Evolutionary conservation across 2,797 vertebrate species (phyloP).

Genomic region (Chelidonichthys spinosus): DNA sequence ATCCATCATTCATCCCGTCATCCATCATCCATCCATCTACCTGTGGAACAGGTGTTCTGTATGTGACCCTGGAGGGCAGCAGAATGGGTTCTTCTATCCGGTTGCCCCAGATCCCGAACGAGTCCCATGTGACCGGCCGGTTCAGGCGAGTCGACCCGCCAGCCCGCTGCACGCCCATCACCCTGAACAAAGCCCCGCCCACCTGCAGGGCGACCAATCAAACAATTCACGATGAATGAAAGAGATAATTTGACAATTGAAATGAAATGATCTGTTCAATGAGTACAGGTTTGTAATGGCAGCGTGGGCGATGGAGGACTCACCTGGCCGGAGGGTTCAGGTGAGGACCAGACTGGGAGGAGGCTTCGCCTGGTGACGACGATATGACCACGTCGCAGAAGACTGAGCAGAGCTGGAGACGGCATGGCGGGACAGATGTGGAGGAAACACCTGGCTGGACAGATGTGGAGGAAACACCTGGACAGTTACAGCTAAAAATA

Average conservation of each 20-base stretch:
- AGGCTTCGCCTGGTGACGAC: not conserved
- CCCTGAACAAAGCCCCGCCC: not conserved
- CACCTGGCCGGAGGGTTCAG: slow-evolving; percentile 40
- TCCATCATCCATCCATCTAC: slow-evolving; percentile 3
- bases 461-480: slow-evolving; percentile 32
- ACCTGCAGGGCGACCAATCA: slow-evolving; percentile 30
- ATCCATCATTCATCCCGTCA: slow-evolving; percentile 1
- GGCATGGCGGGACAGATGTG: slow-evolving; percentile 52
- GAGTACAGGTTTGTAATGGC: no score
- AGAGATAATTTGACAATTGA: not conserved
- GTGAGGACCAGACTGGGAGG: not conserved
- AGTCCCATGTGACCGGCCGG: slow-evolving; percentile 83
- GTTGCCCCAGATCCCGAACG: slow-evolving; percentile 93
- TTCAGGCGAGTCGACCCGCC: slow-evolving; percentile 23
- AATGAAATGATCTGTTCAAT: not conserved
- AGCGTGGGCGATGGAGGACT: not conserved
- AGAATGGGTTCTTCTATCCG: slow-evolving; percentile 91
- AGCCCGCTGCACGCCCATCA: slow-evolving; percentile 25
- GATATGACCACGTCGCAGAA: slow-evolving; percentile 48
- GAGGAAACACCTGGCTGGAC: slow-evolving; percentile 18
- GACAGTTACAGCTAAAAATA: not conserved
- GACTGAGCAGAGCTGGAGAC: slow-evolving; percentile 41
- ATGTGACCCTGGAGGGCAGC: slow-evolving; percentile 90
- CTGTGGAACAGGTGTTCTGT: slow-evolving; percentile 85
- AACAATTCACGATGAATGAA: no score